phyloP scores from a whole-genome alignment of 2,113 vertebrate species.

The Morone saxatilis region DNA sequence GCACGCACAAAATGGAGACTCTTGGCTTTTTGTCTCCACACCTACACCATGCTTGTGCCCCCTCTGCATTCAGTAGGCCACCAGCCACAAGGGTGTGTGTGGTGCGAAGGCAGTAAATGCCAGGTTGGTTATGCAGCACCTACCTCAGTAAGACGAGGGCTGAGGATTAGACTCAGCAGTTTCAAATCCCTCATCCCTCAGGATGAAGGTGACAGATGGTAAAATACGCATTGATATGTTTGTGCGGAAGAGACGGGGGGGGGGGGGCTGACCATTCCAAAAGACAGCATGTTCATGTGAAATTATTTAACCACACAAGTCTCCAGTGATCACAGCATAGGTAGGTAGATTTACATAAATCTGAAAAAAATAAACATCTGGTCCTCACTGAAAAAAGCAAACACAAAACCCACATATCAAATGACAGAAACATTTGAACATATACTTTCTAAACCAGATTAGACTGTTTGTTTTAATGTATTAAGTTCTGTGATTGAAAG shows the following conservation, averaged over 20 bases:
- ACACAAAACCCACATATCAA: neutral
- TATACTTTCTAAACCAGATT: neutral
- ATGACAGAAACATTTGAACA: neutral
- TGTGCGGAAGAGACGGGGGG: neutral
- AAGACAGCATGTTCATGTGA: neutral
- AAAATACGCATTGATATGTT: slow-evolving; percentile 34
- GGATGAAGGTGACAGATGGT: slow-evolving; percentile 81
- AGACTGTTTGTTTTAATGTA: neutral
- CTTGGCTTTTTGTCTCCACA: slow-evolving; percentile 15
- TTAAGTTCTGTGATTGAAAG: neutral
- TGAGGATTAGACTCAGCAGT: slow-evolving; percentile 81
- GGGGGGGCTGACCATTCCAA: neutral
- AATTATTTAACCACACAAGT: neutral
- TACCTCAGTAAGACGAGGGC: slow-evolving; percentile 73
- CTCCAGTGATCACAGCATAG: neutral
- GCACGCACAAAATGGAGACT: slow-evolving; percentile 1
- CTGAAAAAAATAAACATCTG: neutral
- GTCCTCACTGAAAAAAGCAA: neutral
- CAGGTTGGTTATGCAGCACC: slow-evolving; percentile 44
- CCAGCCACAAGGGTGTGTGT: neutral
- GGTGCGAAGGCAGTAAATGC: slow-evolving; percentile 22
- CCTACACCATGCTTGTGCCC: slow-evolving; percentile 19
- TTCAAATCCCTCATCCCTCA: slow-evolving; percentile 76
- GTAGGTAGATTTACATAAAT: neutral
- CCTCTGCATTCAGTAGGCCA: neutral